Evolutionary conservation across 2,888 invertebrate genomes (phyloP), one percentile per base, ranked within the genome.

Genomic region (Nymphalis polychloros): DNA sequence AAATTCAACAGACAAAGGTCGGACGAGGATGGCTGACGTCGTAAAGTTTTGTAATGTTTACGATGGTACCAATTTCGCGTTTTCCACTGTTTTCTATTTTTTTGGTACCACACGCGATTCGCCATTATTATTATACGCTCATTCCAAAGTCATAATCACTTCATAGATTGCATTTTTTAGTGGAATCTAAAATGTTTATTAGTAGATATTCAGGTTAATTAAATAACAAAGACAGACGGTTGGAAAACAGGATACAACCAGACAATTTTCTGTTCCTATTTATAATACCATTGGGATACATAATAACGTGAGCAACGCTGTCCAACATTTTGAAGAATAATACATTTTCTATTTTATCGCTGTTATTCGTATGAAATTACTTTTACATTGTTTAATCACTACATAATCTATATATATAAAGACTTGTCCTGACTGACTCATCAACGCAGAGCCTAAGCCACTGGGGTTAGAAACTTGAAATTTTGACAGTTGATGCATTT

Each of bases 11-110:
- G 76, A 73, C 75, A 79, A 78, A 78, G 80, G 79, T 78, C 78
- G 75, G 75, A 75, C 77, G 74, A 78, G 79, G 73, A 74, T 77
- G 79, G 80, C 78, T 77, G 73, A 75, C 77, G 76, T 83, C 86
- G 83, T 86, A 85, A 86, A 85, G 80, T 81, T 81, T 80, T 82
- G 82, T 84, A 83, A 84, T 80, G 81, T 85, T 86, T 85, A 86
- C 83, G 84, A 78, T 75, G 73, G 72, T 73, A 52, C 63, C 67
- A 65, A 71, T 59, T 67, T 65, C 67, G 52, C 68, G 57, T 49
- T 68, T 67, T 66, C 53, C 63, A 59, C 63, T 55, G 46, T 53
- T 64, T 49, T 48, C 23, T 59, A 35, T 53, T 63, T 70, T 46
- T 55, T 48, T 19, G 46, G 53, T 67, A 53, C 4, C 27, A 49